Evolutionary conservation across 1,140 invertebrate species (phyloP), one percentile per base, ranked within the genome.

Genomic region (Cyclargus thomasi): DNA sequence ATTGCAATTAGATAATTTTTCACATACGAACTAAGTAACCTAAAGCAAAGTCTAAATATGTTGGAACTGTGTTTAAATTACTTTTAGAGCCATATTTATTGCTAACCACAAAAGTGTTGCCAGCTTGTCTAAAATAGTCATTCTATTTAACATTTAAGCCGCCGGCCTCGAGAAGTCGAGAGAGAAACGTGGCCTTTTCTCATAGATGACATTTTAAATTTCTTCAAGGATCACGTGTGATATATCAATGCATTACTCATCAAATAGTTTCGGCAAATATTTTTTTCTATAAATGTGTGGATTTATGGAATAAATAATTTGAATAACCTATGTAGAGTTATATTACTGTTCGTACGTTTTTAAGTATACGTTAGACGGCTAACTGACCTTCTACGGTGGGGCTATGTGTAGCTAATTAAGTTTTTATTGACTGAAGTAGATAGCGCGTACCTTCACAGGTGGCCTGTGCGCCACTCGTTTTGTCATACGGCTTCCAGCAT

Each of bases 121-220:
- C 11, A 18, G 18, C 53, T 8, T 55, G 39, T 55, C 53, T 55
- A 55, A 20, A 20, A 55, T 18, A 55, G 53, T 55, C 53, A 8
- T 55, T 20, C 53, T 1, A 7, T n/a, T 55, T 55, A 47, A 47
- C 39, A 47, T 29, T 29, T 29, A 29, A 29, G 29, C 8, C 29
- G 29, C 39, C 39, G 39, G 14, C 39, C 39, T 47, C 39, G 39
- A 11, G 39, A 47, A 18, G 53, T 55, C 53, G 17, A 55, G 18
- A 55, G 55, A 18, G 17, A 47, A 59, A 21, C 55, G 20, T 59
- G 18, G 21, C 21, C 3, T 59, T 59, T 59, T 59, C 10, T 22
- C 18, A 59, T 21, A 59, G 20, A 20, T 20, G 55, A 59, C 55
- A 59, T 59, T 59, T 59, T 18, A 59, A 59, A 59, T 20, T 11